Evolutionary conservation across 2,888 invertebrate genomes (phyloP).

Genomic region (Zaprionus bogoriensis): DNA sequence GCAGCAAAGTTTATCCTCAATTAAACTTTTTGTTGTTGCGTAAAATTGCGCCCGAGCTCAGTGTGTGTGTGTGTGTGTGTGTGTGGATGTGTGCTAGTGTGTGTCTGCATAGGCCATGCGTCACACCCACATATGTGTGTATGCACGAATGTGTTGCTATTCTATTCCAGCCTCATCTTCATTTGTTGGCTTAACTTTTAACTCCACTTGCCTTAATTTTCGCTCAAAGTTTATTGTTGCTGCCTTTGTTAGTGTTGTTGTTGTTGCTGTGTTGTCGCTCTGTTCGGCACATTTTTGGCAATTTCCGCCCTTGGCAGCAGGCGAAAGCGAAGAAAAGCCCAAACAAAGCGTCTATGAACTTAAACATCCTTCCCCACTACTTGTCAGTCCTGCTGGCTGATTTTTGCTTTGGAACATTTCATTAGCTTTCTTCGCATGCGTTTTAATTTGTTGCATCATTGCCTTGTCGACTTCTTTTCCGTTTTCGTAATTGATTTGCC

Average conservation of each 20-base stretch:
- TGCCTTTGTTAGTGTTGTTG: slow-evolving; percentile 47
- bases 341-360: slow-evolving; percentile 33
- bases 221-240: slow-evolving; percentile 56
- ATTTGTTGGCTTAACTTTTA: slow-evolving; percentile 73
- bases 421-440: slow-evolving; percentile 58
- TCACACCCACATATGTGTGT: slow-evolving; percentile 28
- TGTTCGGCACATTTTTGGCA: slow-evolving; percentile 65
- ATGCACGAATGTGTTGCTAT: background rate
- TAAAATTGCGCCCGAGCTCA: slow-evolving; percentile 62
- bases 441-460: slow-evolving; percentile 73
- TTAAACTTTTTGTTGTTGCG: slow-evolving; percentile 75
- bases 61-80: slow-evolving; percentile 19
- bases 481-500: slow-evolving; percentile 57
- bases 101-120: slow-evolving; percentile 57
- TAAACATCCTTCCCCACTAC: background rate
- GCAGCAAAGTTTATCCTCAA: slow-evolving; percentile 74
- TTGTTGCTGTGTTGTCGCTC: slow-evolving; percentile 53
- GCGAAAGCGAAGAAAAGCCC: background rate
- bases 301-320: slow-evolving; percentile 53
- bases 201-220: slow-evolving; percentile 72
- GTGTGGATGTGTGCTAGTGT: slow-evolving; percentile 19
- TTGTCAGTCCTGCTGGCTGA: background rate
- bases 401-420: slow-evolving; percentile 46
- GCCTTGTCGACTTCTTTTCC: slow-evolving; percentile 46
- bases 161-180: slow-evolving; percentile 46